These are phyloP conservation scores for Strigamia crassipes DNA, from an alignment of 2,888 invertebrate species.

Conservation along the genomic window DNA sequence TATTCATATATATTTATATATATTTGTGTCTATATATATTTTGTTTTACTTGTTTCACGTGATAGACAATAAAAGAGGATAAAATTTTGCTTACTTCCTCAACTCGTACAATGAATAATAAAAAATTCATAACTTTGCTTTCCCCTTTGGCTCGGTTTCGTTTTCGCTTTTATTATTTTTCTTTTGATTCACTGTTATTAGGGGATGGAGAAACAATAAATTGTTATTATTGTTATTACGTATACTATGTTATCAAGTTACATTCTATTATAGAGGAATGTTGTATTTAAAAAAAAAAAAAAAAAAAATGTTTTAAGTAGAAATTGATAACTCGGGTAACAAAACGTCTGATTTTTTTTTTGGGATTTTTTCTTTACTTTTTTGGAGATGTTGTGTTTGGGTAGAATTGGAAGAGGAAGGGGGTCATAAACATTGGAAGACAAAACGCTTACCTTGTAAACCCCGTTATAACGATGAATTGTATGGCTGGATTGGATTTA, in stretches of 20 bases:
- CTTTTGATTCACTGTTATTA: background rate
- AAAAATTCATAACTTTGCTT: background rate
- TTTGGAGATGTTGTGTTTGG: background rate
- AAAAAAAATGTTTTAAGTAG: background rate
- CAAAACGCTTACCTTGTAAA: slow-evolving; percentile 10
- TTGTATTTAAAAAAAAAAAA: background rate
- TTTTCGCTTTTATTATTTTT: background rate
- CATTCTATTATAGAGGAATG: background rate
- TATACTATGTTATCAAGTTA: background rate
- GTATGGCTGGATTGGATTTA: background rate
- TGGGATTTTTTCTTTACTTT: no score
- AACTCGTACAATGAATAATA: slow-evolving; percentile 10
- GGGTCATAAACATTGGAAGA: slow-evolving; percentile 3
- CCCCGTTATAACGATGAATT: slow-evolving; percentile 4
- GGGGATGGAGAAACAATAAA: background rate
- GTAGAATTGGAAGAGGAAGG: background rate
- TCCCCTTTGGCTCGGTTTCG: background rate
- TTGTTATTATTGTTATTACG: background rate
- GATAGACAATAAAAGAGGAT: background rate
- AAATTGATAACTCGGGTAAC: background rate
- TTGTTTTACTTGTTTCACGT: slow-evolving; percentile 1
- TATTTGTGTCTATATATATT: background rate
- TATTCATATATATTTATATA: slow-evolving; percentile 10
- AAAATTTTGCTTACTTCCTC: slow-evolving; percentile 3
- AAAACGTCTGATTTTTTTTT: background rate